Conservation (phyloP, 2,888 invertebrate species). For the Caenorhabditis imperialis region DNA sequence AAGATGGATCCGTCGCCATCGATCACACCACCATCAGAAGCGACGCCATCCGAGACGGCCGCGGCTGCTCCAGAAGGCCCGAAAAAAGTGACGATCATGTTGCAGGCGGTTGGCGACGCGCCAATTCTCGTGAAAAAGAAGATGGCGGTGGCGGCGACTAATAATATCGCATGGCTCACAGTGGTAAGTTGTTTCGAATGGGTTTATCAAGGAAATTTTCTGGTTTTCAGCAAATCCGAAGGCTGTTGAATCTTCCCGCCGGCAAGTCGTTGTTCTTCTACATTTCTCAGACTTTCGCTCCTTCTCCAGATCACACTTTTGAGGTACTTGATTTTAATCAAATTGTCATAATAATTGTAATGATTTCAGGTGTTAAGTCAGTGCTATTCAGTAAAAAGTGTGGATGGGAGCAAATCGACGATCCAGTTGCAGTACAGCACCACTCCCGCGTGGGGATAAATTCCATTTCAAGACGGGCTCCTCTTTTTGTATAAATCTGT, state of each 20-base stretch:
- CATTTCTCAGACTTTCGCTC: conserved; percentile 62
- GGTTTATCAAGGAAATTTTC: not conserved
- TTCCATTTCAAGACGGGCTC: conserved; percentile 2
- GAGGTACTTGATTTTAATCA: conserved; percentile 28
- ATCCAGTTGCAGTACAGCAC: conserved; percentile 65
- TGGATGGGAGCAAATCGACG: conserved; percentile 41
- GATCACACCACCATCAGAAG: not conserved
- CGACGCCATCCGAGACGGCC: not conserved
- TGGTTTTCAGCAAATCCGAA: conserved; percentile 39
- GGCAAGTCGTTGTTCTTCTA: conserved; percentile 58
- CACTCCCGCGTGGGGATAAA: conserved; percentile 66
- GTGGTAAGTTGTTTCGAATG: conserved; percentile 9
- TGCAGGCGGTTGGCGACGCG: conserved; percentile 63
- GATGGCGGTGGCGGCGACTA: conserved; percentile 27
- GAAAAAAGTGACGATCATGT: conserved; percentile 59
- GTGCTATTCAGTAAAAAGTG: conserved; percentile 47
- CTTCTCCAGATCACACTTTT: conserved; percentile 66
- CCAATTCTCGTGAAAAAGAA: conserved; percentile 64
- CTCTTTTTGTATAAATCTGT: conserved; percentile 3
- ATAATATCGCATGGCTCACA: conserved; percentile 53
- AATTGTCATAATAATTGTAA: not conserved
- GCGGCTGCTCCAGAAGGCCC: conserved; percentile 2
- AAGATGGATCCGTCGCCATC: conserved; percentile 12
- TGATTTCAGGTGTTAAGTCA: conserved; percentile 31
- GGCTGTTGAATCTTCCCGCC: conserved; percentile 36